Base-by-base conservation (phyloP, 2,797 vertebrate genomes). In the Lindbergichthys nudifrons region DNA sequence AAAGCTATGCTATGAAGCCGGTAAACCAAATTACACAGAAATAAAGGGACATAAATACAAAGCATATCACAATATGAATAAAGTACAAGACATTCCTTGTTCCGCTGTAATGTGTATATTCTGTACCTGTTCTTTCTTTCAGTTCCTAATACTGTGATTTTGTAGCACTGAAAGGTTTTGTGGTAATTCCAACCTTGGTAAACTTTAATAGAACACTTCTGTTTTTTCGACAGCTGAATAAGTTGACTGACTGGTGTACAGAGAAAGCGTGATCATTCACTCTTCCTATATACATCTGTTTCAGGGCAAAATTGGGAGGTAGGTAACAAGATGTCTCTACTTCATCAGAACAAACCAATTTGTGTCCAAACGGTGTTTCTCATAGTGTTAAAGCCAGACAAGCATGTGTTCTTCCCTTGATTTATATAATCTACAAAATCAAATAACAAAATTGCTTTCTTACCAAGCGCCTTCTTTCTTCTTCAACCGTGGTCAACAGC, bases 391-490 rank as follows among this genome's bases (percentile, higher is more conserved):
- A 68, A 60, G 8, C 0, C 10, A 36, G 19, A n/a, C 13, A 43
- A 12, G 41, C 16, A 15, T 18, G 14, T 56, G 19, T 11, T 59
- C 7, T 36, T 23, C 5, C 9, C 45, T 47, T 12, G 4, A 15
- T 54, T 46, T 0, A 57, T 2, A 45, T 36, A 7, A 14, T 54
- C 32, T 16, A 39, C n/a, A 76, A 62, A 62, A 62, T 30, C 7
- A 43, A 32, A 41, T 23, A 42, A 19, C 3, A 65, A 71, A 84
- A 63, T 2, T 30, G 41, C 30, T n/a, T 68, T 76, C 97, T 96
- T 92, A 99, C 98, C 96, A 98, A 87, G 70, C 97, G 94, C 65
- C 96, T 94, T 78, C 98, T 95, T 87, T 98, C 97, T 77, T 99
- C 98, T 92, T 98, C 97, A 60, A 99, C 96, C 0, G 97, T 97